Percentiles rank a stretch among this genome's conserved stretches.
Conservation (phyloP, 1,140 invertebrate species). For the Vollenhovia emeryi region DNA sequence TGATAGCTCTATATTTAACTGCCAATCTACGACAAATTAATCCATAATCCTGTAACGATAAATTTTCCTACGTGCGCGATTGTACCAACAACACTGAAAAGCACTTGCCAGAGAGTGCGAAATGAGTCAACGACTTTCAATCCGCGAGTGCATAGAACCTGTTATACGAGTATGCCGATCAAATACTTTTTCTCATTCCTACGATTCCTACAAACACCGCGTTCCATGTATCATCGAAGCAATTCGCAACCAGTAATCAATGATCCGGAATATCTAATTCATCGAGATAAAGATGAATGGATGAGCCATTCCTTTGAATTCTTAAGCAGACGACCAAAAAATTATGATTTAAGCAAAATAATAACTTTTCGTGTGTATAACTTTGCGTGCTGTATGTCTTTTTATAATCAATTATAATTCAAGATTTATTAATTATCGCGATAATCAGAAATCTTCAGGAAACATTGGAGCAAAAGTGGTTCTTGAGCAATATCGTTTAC, state of each 20-base stretch:
- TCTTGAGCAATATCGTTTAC: not conserved
- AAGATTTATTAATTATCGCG: not conserved
- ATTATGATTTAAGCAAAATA: not conserved
- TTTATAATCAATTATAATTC: not conserved
- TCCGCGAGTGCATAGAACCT: slow-evolving; percentile 74
- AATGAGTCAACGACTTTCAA: slow-evolving; percentile 82
- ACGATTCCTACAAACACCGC: slow-evolving; percentile 72
- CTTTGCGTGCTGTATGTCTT: not conserved
- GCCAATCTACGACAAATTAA: slow-evolving; percentile 64
- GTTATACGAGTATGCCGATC: slow-evolving; percentile 70
- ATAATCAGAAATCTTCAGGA: not conserved
- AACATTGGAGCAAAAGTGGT: not conserved
- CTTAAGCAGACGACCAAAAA: not conserved
- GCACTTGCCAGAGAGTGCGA: slow-evolving; percentile 66
- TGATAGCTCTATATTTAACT: slow-evolving; percentile 66
- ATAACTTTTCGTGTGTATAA: not conserved
- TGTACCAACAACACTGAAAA: slow-evolving; percentile 47
- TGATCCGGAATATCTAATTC: slow-evolving; percentile 27
- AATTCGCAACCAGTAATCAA: slow-evolving; percentile 50
- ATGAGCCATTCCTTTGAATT: not conserved
- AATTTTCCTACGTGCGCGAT: slow-evolving; percentile 57
- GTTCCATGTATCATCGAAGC: slow-evolving; percentile 63
- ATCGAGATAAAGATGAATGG: not conserved
- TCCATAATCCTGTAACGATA: slow-evolving; percentile 67
- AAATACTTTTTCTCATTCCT: slow-evolving; percentile 73